Evolutionary conservation across 2,797 vertebrate species (phyloP).

Genomic region (Chloroceryle inda): DNA sequence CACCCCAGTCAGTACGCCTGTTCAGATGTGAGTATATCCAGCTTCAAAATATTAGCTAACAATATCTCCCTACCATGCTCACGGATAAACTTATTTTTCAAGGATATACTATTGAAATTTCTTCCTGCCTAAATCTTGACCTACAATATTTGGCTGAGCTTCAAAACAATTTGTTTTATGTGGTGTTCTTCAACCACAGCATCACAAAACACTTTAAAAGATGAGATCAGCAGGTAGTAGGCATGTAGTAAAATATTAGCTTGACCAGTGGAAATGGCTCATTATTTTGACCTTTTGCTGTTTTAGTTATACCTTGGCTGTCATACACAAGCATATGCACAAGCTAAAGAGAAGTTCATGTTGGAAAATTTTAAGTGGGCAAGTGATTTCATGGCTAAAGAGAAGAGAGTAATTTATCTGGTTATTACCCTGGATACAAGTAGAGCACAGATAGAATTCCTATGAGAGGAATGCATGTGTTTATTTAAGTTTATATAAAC

Average conservation of each 20-base stretch:
- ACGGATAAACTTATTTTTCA: background rate
- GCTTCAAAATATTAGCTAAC: background rate
- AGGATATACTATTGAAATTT: conserved; percentile 15
- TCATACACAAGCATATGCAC: background rate
- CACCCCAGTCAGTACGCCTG: background rate
- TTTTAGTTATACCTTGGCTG: conserved; percentile 24
- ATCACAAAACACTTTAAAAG: conserved; percentile 49
- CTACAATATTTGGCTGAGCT: conserved; percentile 48
- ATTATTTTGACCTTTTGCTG: conserved; percentile 64
- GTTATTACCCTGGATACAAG: background rate
- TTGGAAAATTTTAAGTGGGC: background rate
- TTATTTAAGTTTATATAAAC: background rate
- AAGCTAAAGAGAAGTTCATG: background rate
- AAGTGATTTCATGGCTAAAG: background rate
- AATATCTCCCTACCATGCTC: background rate
- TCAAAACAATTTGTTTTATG: conserved; percentile 71
- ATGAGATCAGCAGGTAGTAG: conserved; percentile 56
- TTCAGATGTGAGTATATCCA: background rate
- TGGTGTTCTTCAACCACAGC: conserved; percentile 32
- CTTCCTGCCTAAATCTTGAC: conserved; percentile 27
- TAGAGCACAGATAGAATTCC: background rate
- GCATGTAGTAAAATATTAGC: conserved; percentile 33
- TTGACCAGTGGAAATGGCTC: conserved; percentile 19
- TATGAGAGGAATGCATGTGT: background rate
- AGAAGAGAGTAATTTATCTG: background rate